Evolutionary conservation across 2,888 invertebrate species (phyloP).

Genomic region (Cephus pygmeus): DNA sequence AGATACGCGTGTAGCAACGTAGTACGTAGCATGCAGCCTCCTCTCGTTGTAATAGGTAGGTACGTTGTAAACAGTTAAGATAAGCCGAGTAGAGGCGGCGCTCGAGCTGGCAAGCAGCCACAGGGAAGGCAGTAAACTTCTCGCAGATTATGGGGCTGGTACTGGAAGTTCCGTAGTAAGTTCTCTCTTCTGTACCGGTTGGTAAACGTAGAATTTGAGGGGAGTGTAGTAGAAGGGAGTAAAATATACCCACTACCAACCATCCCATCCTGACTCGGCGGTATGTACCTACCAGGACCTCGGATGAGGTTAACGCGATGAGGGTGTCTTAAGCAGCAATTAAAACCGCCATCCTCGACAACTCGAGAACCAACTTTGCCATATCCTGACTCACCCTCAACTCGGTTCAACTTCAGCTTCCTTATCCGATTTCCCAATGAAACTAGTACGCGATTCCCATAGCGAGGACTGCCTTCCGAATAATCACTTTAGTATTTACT

Average conservation of each 20-base stretch:
- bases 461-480: background rate
- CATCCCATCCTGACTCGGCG: constrained; percentile 21
- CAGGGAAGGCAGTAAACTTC: constrained; percentile 50
- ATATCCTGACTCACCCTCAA: background rate
- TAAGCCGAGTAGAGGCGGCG: constrained; percentile 14
- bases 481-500: background rate
- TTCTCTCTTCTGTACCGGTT: constrained; percentile 33
- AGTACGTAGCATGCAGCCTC: background rate
- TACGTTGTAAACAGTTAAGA: constrained; percentile 16
- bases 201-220: constrained; percentile 27
- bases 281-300: constrained; percentile 19
- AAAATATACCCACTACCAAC: constrained; percentile 16
- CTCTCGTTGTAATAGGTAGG: constrained; percentile 1
- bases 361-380: background rate
- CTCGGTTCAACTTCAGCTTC: too few relatives aligned
- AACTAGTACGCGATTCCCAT: background rate
- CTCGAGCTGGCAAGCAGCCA: constrained; percentile 47
- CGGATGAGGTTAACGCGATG: constrained; percentile 40
- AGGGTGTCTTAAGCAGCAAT: constrained; percentile 53
- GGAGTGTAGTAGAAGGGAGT: constrained; percentile 12
- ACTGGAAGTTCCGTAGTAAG: constrained; percentile 41
- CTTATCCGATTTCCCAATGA: background rate
- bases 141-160: constrained; percentile 47
- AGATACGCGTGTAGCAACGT: too few relatives aligned
- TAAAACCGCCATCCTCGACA: constrained; percentile 43